Evolutionary conservation across 1,140 invertebrate species (phyloP), one percentile per base, ranked within the genome.

Genomic region (Saccostrea echinata): DNA sequence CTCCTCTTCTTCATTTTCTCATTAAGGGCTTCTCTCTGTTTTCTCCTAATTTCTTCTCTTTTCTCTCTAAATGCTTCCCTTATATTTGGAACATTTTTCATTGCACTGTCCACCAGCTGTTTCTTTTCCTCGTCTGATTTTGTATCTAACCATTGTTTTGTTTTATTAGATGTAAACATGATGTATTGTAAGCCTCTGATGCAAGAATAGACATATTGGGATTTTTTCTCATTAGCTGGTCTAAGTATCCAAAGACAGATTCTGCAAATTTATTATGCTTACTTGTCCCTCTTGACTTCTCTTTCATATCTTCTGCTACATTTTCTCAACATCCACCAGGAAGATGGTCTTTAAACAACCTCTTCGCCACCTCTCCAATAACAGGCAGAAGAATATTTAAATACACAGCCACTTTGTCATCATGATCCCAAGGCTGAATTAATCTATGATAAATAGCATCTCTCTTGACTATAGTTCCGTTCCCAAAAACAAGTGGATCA

Each of bases 131-230:
- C 33, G 35, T 85, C 51, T 55, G 9, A 57, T 85, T 90, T 90
- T 21, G 43, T 18, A 8, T 87, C 21, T 18, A 90, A 30, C 90
- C 91, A 91, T 24, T 84, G 9, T 1, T 76, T 16, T 16, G 90
- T 91, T 84, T 85, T 91, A 80, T 90, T 91, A 11, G 84, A 64
- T n/a, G 88, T 82, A 71, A 89, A 90, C 88, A 90, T 89, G 16
- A 91, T 76, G 51, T 86, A 89, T n/a, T n/a, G n/a, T n/a, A n/a
- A 11, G 88, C 88, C 68, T 91, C 91, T 18, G 80, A 64, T n/a
- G 81, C 88, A 21, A 91, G 33, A 8, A 84, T 33, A 33, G 86
- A 86, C 6, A 89, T 55, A 82, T 89, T n/a, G n/a, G n/a, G n/a
- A n/a, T n/a, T n/a, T n/a, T 80, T 84, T 27, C 88, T 82, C n/a